Conservation (phyloP, 2,113 vertebrate species). For the Sciurus niger region DNA sequence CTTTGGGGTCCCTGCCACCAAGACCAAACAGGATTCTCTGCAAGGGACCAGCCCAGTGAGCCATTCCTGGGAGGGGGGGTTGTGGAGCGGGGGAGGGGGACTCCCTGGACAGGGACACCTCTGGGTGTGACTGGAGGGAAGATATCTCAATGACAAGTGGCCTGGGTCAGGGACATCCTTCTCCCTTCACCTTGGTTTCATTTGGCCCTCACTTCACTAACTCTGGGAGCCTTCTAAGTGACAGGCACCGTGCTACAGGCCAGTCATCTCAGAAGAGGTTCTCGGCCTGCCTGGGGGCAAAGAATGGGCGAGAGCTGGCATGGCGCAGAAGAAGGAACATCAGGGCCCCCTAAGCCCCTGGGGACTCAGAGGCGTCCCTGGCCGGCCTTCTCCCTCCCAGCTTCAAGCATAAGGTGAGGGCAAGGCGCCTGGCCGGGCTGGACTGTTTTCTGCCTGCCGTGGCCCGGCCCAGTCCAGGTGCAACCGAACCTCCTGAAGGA, state of each 20-base stretch:
- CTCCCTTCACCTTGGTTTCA: background rate
- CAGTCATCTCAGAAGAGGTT: background rate
- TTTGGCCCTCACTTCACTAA: background rate
- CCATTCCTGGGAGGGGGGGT: background rate
- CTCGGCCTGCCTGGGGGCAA: background rate
- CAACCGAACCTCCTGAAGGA: background rate
- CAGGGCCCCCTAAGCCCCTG: too few relatives aligned
- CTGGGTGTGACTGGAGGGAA: background rate
- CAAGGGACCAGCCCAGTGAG: background rate
- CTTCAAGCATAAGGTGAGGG: background rate
- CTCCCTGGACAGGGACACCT: background rate
- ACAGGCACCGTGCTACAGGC: background rate
- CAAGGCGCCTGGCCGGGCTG: background rate
- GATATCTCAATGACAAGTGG: background rate
- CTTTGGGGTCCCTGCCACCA: background rate
- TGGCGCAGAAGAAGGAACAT: background rate
- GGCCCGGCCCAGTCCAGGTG: background rate
- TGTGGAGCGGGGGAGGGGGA: background rate
- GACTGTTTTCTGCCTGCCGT: background rate
- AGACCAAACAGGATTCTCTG: background rate
- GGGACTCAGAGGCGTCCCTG: background rate
- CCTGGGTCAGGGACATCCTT: background rate
- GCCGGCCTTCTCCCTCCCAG: background rate
- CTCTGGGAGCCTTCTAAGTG: background rate
- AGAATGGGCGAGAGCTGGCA: background rate